Percentiles rank a stretch among this genome's conserved stretches.
These are phyloP conservation scores for Leguminivora glycinivorella DNA, from an alignment of 1,140 invertebrate species.

Conservation along the genomic window DNA sequence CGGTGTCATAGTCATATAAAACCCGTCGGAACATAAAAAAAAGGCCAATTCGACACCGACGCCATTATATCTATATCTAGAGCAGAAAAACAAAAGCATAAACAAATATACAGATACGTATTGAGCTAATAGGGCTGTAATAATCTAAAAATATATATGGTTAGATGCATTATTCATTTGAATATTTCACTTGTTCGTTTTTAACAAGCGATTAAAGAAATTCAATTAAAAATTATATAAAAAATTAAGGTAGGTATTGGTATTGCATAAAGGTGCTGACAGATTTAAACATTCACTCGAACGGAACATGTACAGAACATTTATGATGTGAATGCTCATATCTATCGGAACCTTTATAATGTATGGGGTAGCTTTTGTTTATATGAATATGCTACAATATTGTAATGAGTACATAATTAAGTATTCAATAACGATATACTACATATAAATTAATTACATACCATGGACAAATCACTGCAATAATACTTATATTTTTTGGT, in stretches of 20 bases:
- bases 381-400: background rate
- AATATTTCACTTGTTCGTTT: too few species aligned
- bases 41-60: background rate
- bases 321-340: too few species aligned
- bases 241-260: background rate
- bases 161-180: background rate
- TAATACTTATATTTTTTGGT: constrained; percentile 21
- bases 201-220: too few species aligned
- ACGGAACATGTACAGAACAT: too few species aligned
- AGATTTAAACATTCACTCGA: too few species aligned
- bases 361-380: background rate
- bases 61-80: background rate
- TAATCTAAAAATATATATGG: background rate
- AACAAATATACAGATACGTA: background rate
- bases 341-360: too few species aligned
- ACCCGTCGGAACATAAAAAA: too few species aligned
- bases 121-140: background rate
- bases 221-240: too few species aligned
- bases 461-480: background rate
- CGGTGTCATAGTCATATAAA: too few species aligned
- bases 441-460: background rate
- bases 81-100: background rate
- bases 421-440: background rate
- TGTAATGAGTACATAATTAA: background rate
- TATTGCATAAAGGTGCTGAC: too few species aligned